Percentiles rank a stretch among this genome's conserved stretches.
These are phyloP conservation scores for Lophotis ruficrista DNA, from an alignment of 2,113 vertebrate genomes.

Conservation along the genomic window DNA sequence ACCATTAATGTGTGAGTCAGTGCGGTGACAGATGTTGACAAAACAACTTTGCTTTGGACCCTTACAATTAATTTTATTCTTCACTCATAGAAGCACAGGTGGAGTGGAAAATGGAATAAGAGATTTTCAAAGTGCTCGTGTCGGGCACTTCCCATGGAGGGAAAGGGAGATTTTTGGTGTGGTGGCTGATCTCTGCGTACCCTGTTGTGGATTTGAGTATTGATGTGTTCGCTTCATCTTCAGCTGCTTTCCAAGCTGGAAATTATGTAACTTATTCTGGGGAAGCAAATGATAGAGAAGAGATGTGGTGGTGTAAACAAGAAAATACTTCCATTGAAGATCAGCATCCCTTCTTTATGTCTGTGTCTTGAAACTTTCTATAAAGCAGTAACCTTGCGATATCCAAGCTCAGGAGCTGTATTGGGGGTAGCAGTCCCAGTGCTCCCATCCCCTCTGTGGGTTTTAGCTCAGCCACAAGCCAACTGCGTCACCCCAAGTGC, in stretches of 20 bases:
- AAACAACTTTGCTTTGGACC: not conserved
- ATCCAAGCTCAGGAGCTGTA: fast-evolving
- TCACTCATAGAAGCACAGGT: not conserved
- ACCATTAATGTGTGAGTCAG: not conserved
- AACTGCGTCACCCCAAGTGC: not conserved
- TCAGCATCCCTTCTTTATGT: fast-evolving
- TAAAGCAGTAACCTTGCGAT: not conserved
- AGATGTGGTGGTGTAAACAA: fast-evolving
- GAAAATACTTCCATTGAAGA: not conserved
- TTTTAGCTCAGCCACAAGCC: not conserved
- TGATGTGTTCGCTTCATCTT: not conserved
- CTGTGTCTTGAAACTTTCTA: fast-evolving
- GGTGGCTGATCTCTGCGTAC: not conserved
- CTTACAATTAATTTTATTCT: not conserved
- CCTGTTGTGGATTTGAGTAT: not conserved
- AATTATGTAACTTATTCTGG: not conserved
- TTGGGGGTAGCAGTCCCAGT: fast-evolving
- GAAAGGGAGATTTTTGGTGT: fast-evolving
- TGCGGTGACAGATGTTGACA: not conserved
- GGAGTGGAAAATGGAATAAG: not conserved
- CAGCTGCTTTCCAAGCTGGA: not conserved
- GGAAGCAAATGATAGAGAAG: not conserved
- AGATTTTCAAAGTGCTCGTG: not conserved
- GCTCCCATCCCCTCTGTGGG: not conserved
- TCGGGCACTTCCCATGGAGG: not conserved